These are phyloP conservation scores for Poecilobothrus nobilitatus DNA, from an alignment of 2,888 invertebrate species.

Conservation along the genomic window DNA sequence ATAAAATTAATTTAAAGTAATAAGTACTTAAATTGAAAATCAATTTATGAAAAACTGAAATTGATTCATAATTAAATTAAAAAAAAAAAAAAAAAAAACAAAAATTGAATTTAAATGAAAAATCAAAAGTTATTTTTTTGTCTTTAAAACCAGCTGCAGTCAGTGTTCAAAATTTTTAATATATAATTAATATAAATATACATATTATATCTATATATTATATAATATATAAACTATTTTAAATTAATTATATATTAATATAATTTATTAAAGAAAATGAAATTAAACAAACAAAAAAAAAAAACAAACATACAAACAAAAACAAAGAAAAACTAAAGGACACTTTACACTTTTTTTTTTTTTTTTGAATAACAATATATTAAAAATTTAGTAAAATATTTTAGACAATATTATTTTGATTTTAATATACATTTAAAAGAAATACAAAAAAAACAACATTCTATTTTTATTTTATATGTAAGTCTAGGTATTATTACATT, in stretches of 20 bases:
- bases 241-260: background rate
- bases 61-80: too few relatives aligned
- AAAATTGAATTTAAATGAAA: background rate
- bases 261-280: background rate
- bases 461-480: too few relatives aligned
- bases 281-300: background rate
- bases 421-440: too few relatives aligned
- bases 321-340: background rate
- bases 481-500: too few relatives aligned
- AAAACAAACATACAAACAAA: background rate
- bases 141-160: constrained; percentile 31
- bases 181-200: background rate
- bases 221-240: background rate
- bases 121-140: constrained; percentile 9
- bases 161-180: constrained; percentile 21
- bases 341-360: background rate
- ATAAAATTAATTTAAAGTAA: too few relatives aligned
- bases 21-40: too few relatives aligned
- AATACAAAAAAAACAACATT: too few relatives aligned
- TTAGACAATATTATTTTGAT: too few relatives aligned
- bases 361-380: background rate
- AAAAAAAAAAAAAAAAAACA: too few relatives aligned
- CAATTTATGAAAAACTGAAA: too few relatives aligned
- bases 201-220: background rate
- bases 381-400: too few relatives aligned